Evolutionary conservation across 2,888 invertebrate genomes (phyloP).

Genomic region (Helobdella robusta): DNA sequence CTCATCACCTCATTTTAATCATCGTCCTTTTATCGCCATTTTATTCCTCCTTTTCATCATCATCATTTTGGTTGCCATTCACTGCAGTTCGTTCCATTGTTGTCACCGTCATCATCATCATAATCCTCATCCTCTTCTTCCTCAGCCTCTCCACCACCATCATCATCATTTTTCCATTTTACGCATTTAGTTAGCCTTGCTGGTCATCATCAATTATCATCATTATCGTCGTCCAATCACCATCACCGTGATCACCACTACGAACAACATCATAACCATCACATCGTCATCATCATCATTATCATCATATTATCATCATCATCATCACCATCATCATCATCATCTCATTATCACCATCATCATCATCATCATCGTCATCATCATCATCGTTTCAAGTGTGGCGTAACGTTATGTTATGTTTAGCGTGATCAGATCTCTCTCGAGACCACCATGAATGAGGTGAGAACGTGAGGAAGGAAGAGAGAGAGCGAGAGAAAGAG

Average conservation of each 20-base stretch:
- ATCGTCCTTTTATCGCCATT: background rate
- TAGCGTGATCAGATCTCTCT: too few relatives aligned
- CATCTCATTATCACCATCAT: slow-evolving; percentile 10
- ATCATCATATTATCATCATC: background rate
- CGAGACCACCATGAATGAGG: too few relatives aligned
- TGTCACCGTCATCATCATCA: background rate
- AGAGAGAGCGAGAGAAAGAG: too few relatives aligned
- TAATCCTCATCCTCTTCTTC: background rate
- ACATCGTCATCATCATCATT: background rate
- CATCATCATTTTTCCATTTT: background rate
- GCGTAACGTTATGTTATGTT: background rate
- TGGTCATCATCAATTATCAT: too few relatives aligned
- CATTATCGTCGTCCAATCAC: background rate
- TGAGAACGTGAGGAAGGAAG: too few relatives aligned
- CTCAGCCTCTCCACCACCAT: background rate
- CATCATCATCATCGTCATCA: slow-evolving; percentile 5
- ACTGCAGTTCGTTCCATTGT: background rate
- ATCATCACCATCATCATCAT: background rate
- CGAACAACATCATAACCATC: background rate
- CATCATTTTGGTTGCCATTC: background rate
- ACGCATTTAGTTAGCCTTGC: too few relatives aligned
- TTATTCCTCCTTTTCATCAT: background rate
- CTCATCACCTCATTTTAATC: background rate
- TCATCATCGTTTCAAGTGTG: background rate
- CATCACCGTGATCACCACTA: background rate